Base-by-base conservation (phyloP, 2,113 vertebrate genomes). In the Myrmophylax atrothorax region DNA sequence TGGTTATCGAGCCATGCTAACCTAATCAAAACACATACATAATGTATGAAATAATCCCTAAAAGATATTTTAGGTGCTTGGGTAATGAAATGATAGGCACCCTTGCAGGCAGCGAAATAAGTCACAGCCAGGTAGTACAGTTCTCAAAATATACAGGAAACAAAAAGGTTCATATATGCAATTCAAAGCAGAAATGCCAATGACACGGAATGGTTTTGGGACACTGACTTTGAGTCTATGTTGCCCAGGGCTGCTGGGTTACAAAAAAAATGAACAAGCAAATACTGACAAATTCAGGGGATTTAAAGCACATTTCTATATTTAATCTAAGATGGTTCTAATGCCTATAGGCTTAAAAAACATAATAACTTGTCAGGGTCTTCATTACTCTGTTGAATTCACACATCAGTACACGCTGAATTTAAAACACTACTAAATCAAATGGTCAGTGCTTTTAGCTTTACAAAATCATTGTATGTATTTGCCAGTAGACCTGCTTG, bases 1-100 rank as follows among this genome's bases (percentile, higher is more conserved):
- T 16, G 73, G 93, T 90, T 92, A 89, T 80, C 74, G 60, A 93
- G 92, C 76, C 23, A 4, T 53, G 40, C 83, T 96, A 95, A 95
- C 94, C 92, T 96, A 96, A 96, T 95, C 96, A 97, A 97, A 96
- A 96, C 94, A 96, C 93, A 96, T 96, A 75, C 96, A 96, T 96
- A 90, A 97, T 93, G 92, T 78, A 95, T 96, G 96, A 97, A 95
- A 92, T 92, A 95, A 96, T 87, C 86, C 96, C 94, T 95, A 96
- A 96, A 96, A 96, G 90, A 75, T 90, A 96, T 92, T 97, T 95
- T 90, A 93, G 93, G 88, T 96, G 88, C 83, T 86, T 49, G 68
- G 82, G 88, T 94, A 96, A 94, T 94, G 86, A 93, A 95, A 93
- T 73, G 85, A 94, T 92, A 94, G 85, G 85, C 68, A 96, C 60